Evolutionary conservation across 1,140 invertebrate species (phyloP).

Genomic region (Solenopsis fugax): DNA sequence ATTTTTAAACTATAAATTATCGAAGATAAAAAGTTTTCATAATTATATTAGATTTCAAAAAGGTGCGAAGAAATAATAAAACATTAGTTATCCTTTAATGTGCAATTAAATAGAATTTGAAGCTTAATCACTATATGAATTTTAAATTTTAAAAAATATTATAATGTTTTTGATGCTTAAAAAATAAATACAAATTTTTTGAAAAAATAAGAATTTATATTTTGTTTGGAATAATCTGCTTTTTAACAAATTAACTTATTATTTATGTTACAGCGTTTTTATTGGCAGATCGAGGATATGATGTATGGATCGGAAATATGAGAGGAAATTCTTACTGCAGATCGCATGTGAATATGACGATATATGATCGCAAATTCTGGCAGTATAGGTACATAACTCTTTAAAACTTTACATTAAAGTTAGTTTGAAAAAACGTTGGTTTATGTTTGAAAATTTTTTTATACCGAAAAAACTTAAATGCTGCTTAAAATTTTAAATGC

Average conservation of each 20-base stretch:
- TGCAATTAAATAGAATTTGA: too few species aligned
- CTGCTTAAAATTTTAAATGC: too few species aligned
- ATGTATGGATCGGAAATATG: slow-evolving; percentile 87
- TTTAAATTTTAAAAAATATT: not conserved
- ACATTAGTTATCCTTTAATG: too few species aligned
- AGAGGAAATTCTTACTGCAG: too few species aligned
- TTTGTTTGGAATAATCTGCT: not conserved
- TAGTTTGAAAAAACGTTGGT: too few species aligned
- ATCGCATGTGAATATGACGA: too few species aligned
- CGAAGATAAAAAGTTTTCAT: too few species aligned
- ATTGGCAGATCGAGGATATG: slow-evolving; percentile 90
- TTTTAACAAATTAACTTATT: not conserved
- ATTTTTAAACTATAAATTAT: too few species aligned
- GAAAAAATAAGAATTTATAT: not conserved
- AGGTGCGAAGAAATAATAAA: too few species aligned
- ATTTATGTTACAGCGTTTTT: slow-evolving; percentile 80
- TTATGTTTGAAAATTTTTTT: not conserved
- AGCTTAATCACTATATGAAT: too few species aligned
- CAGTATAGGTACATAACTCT: slow-evolving; percentile 3
- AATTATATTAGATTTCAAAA: too few species aligned
- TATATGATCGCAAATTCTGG: too few species aligned
- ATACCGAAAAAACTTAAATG: not conserved
- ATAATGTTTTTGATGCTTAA: not conserved
- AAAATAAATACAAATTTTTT: not conserved
- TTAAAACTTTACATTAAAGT: not conserved